Evolutionary conservation across 1,140 invertebrate genomes (phyloP).

Genomic region (Bilobella aurantiaca): DNA sequence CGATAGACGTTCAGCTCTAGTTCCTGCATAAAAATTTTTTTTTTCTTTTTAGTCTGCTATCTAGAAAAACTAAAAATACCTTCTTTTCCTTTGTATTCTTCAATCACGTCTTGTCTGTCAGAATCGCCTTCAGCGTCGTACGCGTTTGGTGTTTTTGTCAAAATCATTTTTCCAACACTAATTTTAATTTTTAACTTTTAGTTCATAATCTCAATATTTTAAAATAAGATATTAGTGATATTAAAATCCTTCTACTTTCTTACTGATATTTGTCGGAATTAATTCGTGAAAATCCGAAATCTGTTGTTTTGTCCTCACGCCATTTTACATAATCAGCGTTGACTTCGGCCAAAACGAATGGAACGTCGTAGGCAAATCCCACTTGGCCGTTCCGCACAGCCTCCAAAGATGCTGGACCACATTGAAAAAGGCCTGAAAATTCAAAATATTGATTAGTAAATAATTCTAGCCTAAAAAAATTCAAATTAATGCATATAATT

Average conservation of each 20-base stretch:
- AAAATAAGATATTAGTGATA: too few relatives aligned
- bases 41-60: constrained; percentile 58
- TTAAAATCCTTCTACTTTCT: constrained; percentile 25
- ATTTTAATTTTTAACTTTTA: constrained; percentile 15
- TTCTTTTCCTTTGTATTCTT: constrained; percentile 61
- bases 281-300: constrained; percentile 56
- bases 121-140: constrained; percentile 57
- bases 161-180: constrained; percentile 62
- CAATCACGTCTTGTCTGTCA: constrained; percentile 59
- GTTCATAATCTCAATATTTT: too few relatives aligned
- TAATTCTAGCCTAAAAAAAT: too few relatives aligned
- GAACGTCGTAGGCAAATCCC: constrained; percentile 61
- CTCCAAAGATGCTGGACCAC: constrained; percentile 53
- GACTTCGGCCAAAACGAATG: constrained; percentile 66
- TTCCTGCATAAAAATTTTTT: constrained; percentile 52
- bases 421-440: constrained; percentile 46
- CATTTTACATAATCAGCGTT: constrained; percentile 65
- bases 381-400: constrained; percentile 63
- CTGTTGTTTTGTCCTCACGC: constrained; percentile 52
- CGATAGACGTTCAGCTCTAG: constrained; percentile 53
- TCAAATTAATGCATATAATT: too few relatives aligned
- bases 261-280: constrained; percentile 59
- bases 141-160: constrained; percentile 62
- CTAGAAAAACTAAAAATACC: constrained; percentile 42
- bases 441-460: too few relatives aligned